Evolutionary conservation across 2,888 invertebrate genomes (phyloP), one percentile per base, ranked within the genome.

Genomic region (Nymphalis polychloros): DNA sequence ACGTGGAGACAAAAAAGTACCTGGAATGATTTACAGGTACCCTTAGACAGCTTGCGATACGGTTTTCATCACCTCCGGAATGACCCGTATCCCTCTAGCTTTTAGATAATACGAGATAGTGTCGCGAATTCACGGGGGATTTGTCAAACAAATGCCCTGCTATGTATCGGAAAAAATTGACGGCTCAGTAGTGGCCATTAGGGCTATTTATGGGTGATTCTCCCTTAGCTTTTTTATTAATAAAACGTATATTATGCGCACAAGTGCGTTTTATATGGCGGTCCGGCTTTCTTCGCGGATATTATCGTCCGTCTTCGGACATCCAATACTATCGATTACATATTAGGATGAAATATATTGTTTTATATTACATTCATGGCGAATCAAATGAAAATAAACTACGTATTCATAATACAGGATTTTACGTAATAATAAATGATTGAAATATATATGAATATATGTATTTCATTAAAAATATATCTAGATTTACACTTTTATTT

Each of bases 211-310:
- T 92, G 86, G 92, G 84, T 83, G 89, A 92, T 92, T 92, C 83
- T 78, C 84, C 81, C 79, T 84, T 86, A 85, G 85, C 90, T 90
- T 92, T 86, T 92, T 92, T 92, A 92, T 92, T 92, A 92, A 92
- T 92, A 92, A 92, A 92, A 92, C 90, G 90, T 90, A 91, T 91
- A 92, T 92, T 92, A 90, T 90, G 92, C 90, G 90, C 92, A 81
- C 92, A 92, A 91, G 92, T 92, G 92, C 86, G 91, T 92, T 92
- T 92, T 92, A 92, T 91, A 84, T 82, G 85, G 81, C 72, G 80
- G 81, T 82, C 88, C 87, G 84, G 84, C 84, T 84, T 74, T 84
- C 83, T 84, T 83, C 84, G 84, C 76, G 84, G 85, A 86, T 83
- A 91, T 91, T 92, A 90, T 81, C 90, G 90, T 90, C 86, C 88